Percentiles rank a stretch among this genome's conserved stretches.
Evolutionary conservation across 2,113 vertebrate genomes (phyloP).

Genomic region (Pseudonaja textilis): DNA sequence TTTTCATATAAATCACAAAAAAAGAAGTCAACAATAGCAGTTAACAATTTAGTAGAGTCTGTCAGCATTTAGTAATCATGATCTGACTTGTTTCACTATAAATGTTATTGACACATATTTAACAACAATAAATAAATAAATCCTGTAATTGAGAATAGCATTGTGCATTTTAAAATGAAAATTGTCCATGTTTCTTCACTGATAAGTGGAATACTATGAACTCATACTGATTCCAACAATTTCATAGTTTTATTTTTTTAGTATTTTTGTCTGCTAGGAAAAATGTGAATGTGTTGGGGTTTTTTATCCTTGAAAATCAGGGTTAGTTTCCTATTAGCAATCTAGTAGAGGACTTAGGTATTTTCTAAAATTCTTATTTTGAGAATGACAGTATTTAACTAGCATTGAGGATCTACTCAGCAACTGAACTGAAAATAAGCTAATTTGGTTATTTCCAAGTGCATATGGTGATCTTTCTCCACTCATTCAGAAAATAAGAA

Average conservation of each 20-base stretch:
- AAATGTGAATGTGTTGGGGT: background rate
- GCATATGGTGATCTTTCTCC: slow-evolving; percentile 58
- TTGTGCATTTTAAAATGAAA: background rate
- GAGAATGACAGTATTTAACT: slow-evolving; percentile 21
- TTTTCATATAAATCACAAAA: background rate
- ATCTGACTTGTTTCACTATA: background rate
- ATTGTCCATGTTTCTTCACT: background rate
- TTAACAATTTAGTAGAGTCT: background rate
- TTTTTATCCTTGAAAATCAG: background rate
- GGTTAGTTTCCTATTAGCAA: background rate
- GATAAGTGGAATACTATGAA: background rate
- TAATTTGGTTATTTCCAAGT: slow-evolving; percentile 76
- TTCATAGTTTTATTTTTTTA: background rate
- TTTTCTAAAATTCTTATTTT: background rate
- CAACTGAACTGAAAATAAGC: slow-evolving; percentile 59
- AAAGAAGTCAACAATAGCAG: background rate
- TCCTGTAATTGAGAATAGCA: background rate
- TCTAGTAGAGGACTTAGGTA: slow-evolving; percentile 2
- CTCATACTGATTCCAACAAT: background rate
- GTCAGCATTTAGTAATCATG: background rate
- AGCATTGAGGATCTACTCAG: slow-evolving; percentile 28
- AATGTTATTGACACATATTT: background rate
- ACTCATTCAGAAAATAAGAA: slow-evolving; percentile 74
- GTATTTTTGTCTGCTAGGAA: background rate
- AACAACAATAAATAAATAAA: background rate